Conservation (phyloP, 1,140 invertebrate genomes). For the Drosophila miranda region DNA sequence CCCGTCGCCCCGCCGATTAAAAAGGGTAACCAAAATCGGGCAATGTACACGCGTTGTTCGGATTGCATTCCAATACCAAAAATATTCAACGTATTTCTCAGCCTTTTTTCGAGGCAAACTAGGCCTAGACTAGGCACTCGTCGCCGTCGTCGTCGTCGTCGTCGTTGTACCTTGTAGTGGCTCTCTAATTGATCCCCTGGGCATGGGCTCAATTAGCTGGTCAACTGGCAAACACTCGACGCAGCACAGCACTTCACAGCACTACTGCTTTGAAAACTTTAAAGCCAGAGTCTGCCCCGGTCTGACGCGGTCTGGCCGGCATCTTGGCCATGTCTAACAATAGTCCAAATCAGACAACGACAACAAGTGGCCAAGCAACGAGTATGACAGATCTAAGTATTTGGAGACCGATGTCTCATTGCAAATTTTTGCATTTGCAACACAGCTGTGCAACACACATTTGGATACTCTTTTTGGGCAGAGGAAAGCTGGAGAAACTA, state of each 20-base stretch:
- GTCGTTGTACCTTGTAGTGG: background rate
- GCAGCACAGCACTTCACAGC: slow-evolving; percentile 28
- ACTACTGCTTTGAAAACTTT: slow-evolving; percentile 41
- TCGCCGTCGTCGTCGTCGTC: too few species aligned
- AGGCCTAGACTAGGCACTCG: slow-evolving; percentile 44
- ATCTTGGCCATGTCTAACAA: slow-evolving; percentile 61
- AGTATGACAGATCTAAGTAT: slow-evolving; percentile 25
- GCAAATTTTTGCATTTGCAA: slow-evolving; percentile 74
- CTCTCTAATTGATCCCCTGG: slow-evolving; percentile 73
- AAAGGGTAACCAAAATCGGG: slow-evolving; percentile 64
- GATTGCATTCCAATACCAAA: slow-evolving; percentile 50
- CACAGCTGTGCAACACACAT: slow-evolving; percentile 30
- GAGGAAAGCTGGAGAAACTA: background rate
- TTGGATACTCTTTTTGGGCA: background rate
- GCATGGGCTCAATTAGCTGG: slow-evolving; percentile 70
- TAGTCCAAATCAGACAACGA: slow-evolving; percentile 66
- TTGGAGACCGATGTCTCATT: slow-evolving; percentile 31
- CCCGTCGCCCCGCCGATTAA: slow-evolving; percentile 5
- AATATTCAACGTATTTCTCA: slow-evolving; percentile 20
- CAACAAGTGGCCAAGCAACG: slow-evolving; percentile 21
- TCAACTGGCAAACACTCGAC: slow-evolving; percentile 42
- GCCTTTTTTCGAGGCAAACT: slow-evolving; percentile 4
- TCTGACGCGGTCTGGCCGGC: slow-evolving; percentile 7
- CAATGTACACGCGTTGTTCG: slow-evolving; percentile 54
- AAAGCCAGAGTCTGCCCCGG: slow-evolving; percentile 22